These are phyloP conservation scores for Rhagonycha lutea DNA, from an alignment of 2,888 invertebrate genomes.

Conservation along the genomic window DNA sequence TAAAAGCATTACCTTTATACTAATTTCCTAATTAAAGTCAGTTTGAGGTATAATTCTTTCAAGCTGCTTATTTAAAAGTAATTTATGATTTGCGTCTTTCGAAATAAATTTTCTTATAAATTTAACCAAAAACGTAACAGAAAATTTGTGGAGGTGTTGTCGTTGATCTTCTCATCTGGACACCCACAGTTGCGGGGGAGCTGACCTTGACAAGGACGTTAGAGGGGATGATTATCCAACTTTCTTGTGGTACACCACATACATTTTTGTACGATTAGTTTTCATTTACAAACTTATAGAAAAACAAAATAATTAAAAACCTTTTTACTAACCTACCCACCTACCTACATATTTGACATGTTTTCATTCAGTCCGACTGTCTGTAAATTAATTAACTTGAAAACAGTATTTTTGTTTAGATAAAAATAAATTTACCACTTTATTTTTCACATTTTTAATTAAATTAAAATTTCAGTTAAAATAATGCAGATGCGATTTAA, in stretches of 20 bases:
- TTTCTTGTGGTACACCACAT: slow-evolving; percentile 17
- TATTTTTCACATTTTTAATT: too few species aligned
- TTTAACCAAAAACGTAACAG: neutral
- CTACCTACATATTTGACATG: too few species aligned
- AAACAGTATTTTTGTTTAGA: too few species aligned
- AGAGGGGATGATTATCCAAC: slow-evolving; percentile 20
- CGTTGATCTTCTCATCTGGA: slow-evolving; percentile 25
- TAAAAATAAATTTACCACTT: too few species aligned
- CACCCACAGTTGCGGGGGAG: slow-evolving; percentile 26
- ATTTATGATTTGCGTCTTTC: neutral
- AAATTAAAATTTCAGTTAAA: too few species aligned
- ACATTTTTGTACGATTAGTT: slow-evolving; percentile 9
- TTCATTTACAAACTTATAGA: neutral
- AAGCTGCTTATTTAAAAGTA: neutral
- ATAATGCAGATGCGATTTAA: too few species aligned
- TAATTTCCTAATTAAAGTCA: neutral
- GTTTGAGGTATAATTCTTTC: neutral
- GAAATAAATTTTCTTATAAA: neutral
- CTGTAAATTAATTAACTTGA: too few species aligned
- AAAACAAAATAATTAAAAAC: neutral
- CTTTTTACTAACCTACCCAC: too few species aligned
- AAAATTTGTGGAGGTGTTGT: slow-evolving; percentile 13
- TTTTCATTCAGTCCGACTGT: too few species aligned
- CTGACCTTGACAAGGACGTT: slow-evolving; percentile 24
- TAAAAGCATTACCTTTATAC: neutral